Percentiles rank a stretch among this genome's conserved stretches.
Conservation (phyloP, 2,797 vertebrate genomes). For the Phataginus tricuspis region DNA sequence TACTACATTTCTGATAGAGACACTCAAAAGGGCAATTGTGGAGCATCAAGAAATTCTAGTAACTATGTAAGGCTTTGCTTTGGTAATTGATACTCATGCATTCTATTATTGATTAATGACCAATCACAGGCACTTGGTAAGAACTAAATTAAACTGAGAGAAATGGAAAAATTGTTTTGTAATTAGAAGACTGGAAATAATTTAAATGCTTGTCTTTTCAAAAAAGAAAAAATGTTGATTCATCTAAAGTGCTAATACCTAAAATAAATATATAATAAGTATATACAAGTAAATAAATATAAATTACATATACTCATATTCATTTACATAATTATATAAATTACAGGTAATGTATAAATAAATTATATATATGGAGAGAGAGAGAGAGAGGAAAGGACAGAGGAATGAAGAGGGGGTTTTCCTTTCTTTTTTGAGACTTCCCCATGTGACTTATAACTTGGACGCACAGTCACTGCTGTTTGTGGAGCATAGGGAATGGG, state of each 20-base stretch:
- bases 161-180: background rate
- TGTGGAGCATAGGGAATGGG: background rate
- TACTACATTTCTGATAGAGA: background rate
- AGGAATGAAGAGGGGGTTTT: background rate
- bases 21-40: background rate
- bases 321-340: background rate
- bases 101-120: background rate
- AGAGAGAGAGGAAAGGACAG: background rate
- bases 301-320: background rate
- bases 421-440: background rate
- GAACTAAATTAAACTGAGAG: background rate
- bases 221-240: background rate
- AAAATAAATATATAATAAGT: background rate
- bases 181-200: background rate
- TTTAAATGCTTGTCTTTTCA: background rate
- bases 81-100: accelerated
- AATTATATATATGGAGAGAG: background rate
- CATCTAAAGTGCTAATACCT: background rate
- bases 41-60: background rate
- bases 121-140: background rate
- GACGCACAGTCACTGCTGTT: background rate
- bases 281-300: background rate
- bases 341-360: background rate
- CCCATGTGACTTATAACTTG: background rate
- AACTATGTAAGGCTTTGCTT: background rate